phyloP scores from a whole-genome alignment of 2,797 vertebrate species.

The Peromyscus attwateri region DNA sequence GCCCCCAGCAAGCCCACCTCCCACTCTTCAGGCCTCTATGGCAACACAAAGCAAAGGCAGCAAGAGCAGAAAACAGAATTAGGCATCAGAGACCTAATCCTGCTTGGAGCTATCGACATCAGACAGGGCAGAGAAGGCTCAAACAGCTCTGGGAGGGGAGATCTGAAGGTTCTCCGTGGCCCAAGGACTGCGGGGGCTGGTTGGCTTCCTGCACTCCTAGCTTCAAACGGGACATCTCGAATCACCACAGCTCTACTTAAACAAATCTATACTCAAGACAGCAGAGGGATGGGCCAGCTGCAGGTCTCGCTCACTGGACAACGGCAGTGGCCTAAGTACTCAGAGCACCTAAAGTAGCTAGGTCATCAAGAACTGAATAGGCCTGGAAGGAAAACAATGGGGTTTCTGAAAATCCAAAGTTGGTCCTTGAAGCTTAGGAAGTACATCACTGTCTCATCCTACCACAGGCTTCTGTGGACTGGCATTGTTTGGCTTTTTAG shows the following conservation, averaged over 20 bases:
- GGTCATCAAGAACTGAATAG: not conserved
- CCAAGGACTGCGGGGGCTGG: not conserved
- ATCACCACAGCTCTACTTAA: not conserved
- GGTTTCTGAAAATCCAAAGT: not conserved
- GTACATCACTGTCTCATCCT: not conserved
- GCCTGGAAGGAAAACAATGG: not conserved
- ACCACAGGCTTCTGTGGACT: not conserved
- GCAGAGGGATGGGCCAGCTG: not conserved
- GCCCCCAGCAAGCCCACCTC: conserved; percentile 20
- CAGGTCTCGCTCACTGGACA: not conserved
- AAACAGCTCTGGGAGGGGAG: not conserved
- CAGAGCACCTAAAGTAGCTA: not conserved
- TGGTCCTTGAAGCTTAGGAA: not conserved
- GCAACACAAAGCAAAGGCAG: conserved; percentile 79
- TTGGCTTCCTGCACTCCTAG: not conserved
- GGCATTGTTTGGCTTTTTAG: not conserved
- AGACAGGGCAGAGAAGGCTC: not conserved
- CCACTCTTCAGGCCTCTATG: not conserved
- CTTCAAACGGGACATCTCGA: not conserved
- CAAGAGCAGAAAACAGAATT: conserved; percentile 67
- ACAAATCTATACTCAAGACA: not conserved
- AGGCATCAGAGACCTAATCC: not conserved
- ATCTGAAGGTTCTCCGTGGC: not conserved
- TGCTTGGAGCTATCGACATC: not conserved
- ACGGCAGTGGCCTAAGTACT: not conserved